Evolutionary conservation across 1,140 invertebrate species (phyloP), one percentile per base, ranked within the genome.

Genomic region (Fopius arisanus): DNA sequence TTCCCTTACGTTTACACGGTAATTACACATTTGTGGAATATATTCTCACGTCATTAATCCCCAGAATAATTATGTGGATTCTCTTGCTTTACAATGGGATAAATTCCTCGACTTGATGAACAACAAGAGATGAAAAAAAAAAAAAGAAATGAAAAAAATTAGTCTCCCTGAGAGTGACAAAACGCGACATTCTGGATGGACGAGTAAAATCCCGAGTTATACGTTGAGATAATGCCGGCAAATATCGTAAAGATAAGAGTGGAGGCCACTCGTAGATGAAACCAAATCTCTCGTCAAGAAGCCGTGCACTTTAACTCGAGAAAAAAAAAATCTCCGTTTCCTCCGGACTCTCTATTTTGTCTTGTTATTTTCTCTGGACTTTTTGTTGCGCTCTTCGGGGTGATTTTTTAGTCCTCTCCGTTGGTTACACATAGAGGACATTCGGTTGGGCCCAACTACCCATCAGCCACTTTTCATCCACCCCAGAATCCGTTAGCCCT

Each of bases 201-300:
- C 51, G 72, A 72, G 74, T 74, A 74, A 84, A 83, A 84, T 84
- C 82, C 76, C 70, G 67, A 73, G 81, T 80, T 84, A 78, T 78
- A 76, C 78, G 67, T 67, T 48, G 78, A 84, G 86, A 88, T 88
- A 88, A 82, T 81, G 73, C 76, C 80, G 76, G 84, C 85, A 88
- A 88, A 88, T 87, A 88, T 88, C 84, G 80, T 88, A 88, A 87
- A 88, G 87, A 88, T 88, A 88, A 87, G 80, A 75, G 70, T 21
- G 77, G 79, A 75, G 75, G 43, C 48, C 67, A 67, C 33, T 51
- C 62, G 23, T 21, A 23, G 68, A 72, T 59, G 72, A 69, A 21
- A 41, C 26, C 31, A 23, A 7, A n/a, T 14, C 21, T 43, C 51
- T 62, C 28, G 41, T 21, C 37, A 73, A 73, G 14, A 16, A 65